A percentile compares a stretch with the other conserved stretches of the same genome.
These are phyloP conservation scores for Gallinago stenura DNA, from an alignment of 2,797 vertebrate species.

Conservation along the genomic window DNA sequence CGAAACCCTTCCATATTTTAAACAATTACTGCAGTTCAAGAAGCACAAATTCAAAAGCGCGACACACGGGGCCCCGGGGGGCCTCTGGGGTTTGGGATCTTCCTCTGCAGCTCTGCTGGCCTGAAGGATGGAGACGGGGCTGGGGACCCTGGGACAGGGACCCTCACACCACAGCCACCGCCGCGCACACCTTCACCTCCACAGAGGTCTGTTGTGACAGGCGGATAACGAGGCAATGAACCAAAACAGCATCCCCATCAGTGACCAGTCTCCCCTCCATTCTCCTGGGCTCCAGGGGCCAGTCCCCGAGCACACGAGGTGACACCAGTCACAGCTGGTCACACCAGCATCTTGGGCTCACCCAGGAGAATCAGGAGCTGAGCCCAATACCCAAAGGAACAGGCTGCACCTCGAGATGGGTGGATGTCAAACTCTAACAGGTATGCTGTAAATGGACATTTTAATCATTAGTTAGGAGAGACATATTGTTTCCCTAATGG, in stretches of 20 bases:
- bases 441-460: neutral
- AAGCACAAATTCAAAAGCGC: neutral
- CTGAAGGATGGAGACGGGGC: neutral
- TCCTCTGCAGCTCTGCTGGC: neutral
- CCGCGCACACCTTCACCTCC: fast-evolving
- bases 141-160: neutral
- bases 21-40: neutral
- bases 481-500: neutral
- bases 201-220: neutral
- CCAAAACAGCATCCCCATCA: neutral
- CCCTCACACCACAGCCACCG: fast-evolving
- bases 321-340: fast-evolving
- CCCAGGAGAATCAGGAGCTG: no score
- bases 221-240: neutral
- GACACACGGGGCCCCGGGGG: fast-evolving
- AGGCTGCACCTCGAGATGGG: neutral
- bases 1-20: neutral
- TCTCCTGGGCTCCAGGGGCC: fast-evolving
- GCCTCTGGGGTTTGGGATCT: neutral
- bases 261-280: neutral
- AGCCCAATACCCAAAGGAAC: neutral
- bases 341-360: neutral
- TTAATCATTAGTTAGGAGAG: neutral
- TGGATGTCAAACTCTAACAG: neutral
- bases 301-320: no score